Evolutionary conservation across 2,888 invertebrate species (phyloP).

Genomic region (Allolobophora icterica): DNA sequence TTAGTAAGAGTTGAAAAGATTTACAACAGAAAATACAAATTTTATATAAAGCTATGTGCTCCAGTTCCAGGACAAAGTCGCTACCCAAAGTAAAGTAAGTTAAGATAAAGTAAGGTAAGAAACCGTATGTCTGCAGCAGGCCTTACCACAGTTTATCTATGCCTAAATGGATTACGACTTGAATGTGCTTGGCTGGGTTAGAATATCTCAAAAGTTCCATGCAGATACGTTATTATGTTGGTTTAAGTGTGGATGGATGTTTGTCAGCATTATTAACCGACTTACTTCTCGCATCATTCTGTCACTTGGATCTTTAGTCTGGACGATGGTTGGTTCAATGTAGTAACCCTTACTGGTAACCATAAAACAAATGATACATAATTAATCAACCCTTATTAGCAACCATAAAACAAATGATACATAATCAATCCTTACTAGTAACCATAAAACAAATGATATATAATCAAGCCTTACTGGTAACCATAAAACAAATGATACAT

Average conservation of each 20-base stretch:
- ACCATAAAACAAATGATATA: not conserved
- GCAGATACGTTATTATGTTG: not conserved
- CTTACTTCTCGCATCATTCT: slow-evolving; percentile 66
- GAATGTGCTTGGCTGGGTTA: not conserved
- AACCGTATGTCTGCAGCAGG: too few relatives aligned
- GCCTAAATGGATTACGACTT: not conserved
- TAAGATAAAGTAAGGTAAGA: too few relatives aligned
- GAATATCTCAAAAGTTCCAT: not conserved
- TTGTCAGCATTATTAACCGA: not conserved
- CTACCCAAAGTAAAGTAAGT: too few relatives aligned
- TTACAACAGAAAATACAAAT: not conserved
- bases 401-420: too few relatives aligned
- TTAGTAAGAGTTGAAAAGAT: not conserved
- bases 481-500: not conserved
- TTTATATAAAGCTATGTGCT: too few relatives aligned
- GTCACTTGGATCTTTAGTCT: slow-evolving; percentile 82
- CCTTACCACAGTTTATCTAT: too few relatives aligned
- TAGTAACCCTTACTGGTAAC: slow-evolving; percentile 77
- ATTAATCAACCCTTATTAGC: too few relatives aligned
- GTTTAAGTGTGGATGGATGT: too few relatives aligned
- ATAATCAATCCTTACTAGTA: too few relatives aligned
- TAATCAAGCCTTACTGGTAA: slow-evolving; percentile 70
- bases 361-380: not conserved
- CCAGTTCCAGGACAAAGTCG: too few relatives aligned
- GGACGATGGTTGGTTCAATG: slow-evolving; percentile 90